phyloP scores from a whole-genome alignment of 2,113 vertebrate genomes.

The Acrocephalus kingi region DNA sequence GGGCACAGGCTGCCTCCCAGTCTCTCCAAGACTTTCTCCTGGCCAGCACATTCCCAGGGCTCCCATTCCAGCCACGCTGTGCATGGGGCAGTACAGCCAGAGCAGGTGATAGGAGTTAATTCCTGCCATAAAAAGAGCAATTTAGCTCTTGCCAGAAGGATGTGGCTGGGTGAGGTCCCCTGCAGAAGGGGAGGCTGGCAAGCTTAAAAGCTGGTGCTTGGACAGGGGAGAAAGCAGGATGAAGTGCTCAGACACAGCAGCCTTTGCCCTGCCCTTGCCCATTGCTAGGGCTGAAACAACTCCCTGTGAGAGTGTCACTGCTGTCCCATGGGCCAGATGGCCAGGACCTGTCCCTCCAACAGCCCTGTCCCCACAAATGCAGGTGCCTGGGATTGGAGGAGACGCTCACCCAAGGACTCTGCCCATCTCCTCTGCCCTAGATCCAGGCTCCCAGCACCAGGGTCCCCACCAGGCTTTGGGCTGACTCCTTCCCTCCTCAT shows the following conservation, averaged over 20 bases:
- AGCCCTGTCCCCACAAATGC: accelerated
- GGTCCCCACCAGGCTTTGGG: accelerated
- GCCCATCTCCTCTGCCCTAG: not conserved
- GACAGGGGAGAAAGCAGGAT: not conserved
- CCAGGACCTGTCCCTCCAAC: not conserved
- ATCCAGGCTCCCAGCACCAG: not conserved
- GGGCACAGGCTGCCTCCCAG: not conserved
- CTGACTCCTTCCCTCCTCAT: not conserved
- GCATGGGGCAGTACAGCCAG: not conserved
- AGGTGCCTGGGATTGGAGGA: not conserved
- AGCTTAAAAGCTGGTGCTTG: not conserved
- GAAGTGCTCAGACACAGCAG: not conserved
- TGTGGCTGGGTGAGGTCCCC: not conserved
- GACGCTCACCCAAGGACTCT: not conserved
- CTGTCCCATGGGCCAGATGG: accelerated
- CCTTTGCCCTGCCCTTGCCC: not conserved
- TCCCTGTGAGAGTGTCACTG: not conserved
- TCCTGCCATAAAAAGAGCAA: not conserved
- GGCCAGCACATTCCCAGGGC: not conserved
- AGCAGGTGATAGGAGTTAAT: accelerated
- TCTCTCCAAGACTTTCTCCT: not conserved
- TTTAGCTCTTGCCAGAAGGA: not conserved
- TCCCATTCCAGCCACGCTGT: accelerated
- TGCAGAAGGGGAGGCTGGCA: not conserved
- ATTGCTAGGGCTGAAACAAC: not conserved